These are phyloP conservation scores for Alcedo quadribrachys DNA, from an alignment of 2,797 vertebrate genomes.

Conservation along the genomic window DNA sequence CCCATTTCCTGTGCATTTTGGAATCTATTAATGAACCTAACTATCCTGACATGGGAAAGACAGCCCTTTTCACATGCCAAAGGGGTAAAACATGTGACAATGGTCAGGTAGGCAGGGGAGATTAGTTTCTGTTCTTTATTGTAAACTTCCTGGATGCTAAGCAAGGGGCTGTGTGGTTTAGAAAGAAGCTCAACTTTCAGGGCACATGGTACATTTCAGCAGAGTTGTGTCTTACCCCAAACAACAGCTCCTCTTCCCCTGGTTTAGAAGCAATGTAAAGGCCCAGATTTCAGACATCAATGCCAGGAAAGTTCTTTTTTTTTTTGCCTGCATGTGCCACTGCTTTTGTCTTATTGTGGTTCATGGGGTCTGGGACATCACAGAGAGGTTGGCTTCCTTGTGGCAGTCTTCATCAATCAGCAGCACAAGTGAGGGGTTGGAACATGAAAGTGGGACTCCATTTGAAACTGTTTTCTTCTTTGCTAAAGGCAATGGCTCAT, in stretches of 20 bases:
- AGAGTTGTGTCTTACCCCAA: background rate
- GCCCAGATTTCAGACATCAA: background rate
- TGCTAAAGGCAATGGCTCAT: background rate
- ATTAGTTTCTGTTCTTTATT: background rate
- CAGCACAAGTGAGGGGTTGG: background rate
- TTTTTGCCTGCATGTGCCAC: background rate
- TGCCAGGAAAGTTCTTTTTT: background rate
- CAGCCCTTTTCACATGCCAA: background rate
- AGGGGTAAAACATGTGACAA: background rate
- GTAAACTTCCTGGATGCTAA: background rate
- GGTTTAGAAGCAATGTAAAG: background rate
- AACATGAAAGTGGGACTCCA: background rate
- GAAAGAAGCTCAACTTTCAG: background rate
- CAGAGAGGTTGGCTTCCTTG: background rate
- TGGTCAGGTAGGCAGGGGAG: constrained; percentile 9
- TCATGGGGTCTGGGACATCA: background rate
- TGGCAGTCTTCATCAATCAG: background rate
- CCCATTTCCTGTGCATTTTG: constrained; percentile 29
- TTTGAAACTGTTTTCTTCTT: background rate
- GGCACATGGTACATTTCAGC: background rate
- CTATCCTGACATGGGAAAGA: background rate
- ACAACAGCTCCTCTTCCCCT: background rate
- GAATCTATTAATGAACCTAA: background rate
- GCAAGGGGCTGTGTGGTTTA: background rate
- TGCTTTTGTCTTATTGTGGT: background rate